phyloP scores from a whole-genome alignment of 1,140 invertebrate species.

The Notospermus geniculatus region DNA sequence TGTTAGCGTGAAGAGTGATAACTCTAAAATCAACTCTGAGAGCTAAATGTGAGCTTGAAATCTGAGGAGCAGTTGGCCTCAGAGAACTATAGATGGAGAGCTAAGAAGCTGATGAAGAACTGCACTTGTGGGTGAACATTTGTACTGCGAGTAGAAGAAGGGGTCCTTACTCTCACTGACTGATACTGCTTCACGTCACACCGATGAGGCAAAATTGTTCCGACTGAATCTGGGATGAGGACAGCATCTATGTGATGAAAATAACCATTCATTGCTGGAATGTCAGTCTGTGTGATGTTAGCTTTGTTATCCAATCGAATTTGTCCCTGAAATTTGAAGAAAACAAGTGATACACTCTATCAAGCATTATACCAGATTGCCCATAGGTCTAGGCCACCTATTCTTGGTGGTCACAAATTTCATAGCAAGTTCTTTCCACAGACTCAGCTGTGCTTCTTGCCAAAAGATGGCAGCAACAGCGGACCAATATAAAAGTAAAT shows the following conservation, averaged over 20 bases:
- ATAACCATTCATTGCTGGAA: constrained; percentile 36
- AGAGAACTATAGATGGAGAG: neutral
- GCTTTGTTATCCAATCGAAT: constrained; percentile 30
- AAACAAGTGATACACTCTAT: neutral
- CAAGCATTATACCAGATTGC: no score
- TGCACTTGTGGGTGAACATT: no score
- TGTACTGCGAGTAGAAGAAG: no score
- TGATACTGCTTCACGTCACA: constrained; percentile 27
- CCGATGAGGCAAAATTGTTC: constrained; percentile 30
- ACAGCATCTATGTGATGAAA: constrained; percentile 38
- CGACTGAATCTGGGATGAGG: constrained; percentile 29
- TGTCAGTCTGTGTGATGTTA: constrained; percentile 37
- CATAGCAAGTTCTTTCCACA: no score
- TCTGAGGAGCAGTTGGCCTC: neutral
- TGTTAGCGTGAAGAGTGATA: no score
- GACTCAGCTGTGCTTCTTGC: no score
- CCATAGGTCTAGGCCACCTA: no score
- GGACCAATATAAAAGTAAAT: no score
- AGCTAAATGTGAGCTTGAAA: neutral
- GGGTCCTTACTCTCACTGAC: constrained; percentile 30
- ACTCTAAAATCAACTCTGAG: neutral
- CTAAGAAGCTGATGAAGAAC: no score
- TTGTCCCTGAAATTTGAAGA: constrained; percentile 31
- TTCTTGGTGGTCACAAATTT: no score
- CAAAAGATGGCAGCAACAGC: no score